Evolutionary conservation across 2,113 vertebrate genomes (phyloP), one percentile per base, ranked within the genome.

Genomic region (Genyomyrus donnyi): DNA sequence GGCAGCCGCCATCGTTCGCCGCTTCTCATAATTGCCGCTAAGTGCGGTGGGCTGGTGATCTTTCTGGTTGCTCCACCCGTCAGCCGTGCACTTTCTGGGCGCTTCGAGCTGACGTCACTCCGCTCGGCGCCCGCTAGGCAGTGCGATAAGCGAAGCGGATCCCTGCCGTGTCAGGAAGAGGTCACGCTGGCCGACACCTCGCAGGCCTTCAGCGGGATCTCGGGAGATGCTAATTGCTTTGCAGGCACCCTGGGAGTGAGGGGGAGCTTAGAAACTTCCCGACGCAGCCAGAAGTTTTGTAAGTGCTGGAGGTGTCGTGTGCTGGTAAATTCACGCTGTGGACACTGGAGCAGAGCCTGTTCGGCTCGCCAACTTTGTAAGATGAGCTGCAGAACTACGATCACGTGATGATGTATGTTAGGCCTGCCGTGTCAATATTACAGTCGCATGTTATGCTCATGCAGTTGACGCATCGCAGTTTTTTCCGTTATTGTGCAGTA

Each of bases 211-310:
- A 58, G 90, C 58, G 89, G 45, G 58, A 45, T 3, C 11, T 4
- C 9, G 2, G 39, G 77, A 91, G 90, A 62, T 66, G 92, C 45
- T 80, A 89, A 91, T 91, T 53, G 92, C 88, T 89, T 89, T 80
- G 49, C 66, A 80, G 88, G n/a, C 52, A 10, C 42, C 50, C 50
- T 46, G 84, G 62, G 46, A 86, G 48, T 52, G 31, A 83, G 45
- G 85, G 46, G 17, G 85, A 50, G 58, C 90, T 74, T 90, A 53
- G 88, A 91, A 85, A 31, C 52, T 53, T 90, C 39, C 45, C 11
- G 2, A n/a, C 35, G 52, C 87, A 21, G 52, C 87, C 6, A 24
- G 27, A 45, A 58, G 35, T 5, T 62, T 6, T 52, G n/a, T 11
- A 66, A 27, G 45, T 31, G 5, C 46, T 13, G 9, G 49, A 7